A percentile compares a stretch with the other conserved stretches of the same genome.
These are phyloP conservation scores for Bolborhynchus lineola DNA, from an alignment of 2,113 vertebrate genomes.

Conservation along the genomic window DNA sequence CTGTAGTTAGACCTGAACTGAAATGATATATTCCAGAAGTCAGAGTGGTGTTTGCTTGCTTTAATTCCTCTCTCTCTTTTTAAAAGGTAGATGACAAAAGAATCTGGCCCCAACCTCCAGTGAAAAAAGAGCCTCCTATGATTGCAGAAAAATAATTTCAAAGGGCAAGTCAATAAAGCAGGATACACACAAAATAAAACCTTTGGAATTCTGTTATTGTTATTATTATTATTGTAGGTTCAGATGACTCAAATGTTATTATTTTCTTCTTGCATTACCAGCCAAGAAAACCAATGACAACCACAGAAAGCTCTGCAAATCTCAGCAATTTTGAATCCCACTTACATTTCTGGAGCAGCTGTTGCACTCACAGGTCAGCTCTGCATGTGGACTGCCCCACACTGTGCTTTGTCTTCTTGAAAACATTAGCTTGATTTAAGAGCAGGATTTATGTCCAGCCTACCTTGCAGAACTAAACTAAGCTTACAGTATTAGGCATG, in stretches of 20 bases:
- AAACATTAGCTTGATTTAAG: background rate
- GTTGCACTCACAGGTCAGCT: background rate
- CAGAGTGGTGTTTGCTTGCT: background rate
- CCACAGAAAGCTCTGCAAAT: conserved; percentile 19
- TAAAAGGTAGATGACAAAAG: background rate
- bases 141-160: conserved; percentile 26
- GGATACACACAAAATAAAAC: conserved; percentile 44
- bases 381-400: background rate
- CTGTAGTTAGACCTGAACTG: background rate
- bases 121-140: background rate
- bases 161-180: conserved; percentile 48
- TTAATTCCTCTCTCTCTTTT: background rate
- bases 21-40: background rate
- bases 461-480: background rate
- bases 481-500: background rate
- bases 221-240: conserved; percentile 45
- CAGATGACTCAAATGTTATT: conserved; percentile 62
- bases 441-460: background rate
- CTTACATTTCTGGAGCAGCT: conserved; percentile 44
- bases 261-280: conserved; percentile 47
- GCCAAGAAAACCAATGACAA: conserved; percentile 60
- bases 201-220: conserved; percentile 45
- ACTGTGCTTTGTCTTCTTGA: background rate
- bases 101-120: background rate
- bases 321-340: conserved; percentile 64